Evolutionary conservation across 2,113 vertebrate genomes (phyloP), one percentile per base, ranked within the genome.

Genomic region (Numida meleagris): DNA sequence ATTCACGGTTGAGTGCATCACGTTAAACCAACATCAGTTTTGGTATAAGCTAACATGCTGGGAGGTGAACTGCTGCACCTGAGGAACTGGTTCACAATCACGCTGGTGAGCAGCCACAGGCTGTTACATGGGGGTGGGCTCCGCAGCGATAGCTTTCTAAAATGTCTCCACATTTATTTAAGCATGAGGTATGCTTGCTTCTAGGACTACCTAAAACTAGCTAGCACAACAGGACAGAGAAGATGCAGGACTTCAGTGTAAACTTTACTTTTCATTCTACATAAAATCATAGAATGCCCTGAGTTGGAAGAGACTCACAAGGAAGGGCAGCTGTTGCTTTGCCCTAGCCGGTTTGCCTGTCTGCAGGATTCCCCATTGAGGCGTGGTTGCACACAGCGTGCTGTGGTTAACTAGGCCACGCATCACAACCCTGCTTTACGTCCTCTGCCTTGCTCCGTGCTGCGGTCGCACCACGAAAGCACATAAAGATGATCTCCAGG

Each of bases 1-100:
- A 80, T 70, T 88, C 82, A 29, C 0, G 0, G 40, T 46, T 1
- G 0, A 27, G n/a, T 42, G 53, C 33, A 11, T 62, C 48, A 53
- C 14, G 8, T 71, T 51, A 71, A 38, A 61, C 48, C 62, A 68
- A 17, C 58, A 82, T 58, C 58, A 34, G 19, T 50, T 48, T 76
- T 61, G 70, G 51, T 0, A 78, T 82, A 57, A 12, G 5, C 67
- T 75, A 72, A 42, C 58, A 18, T 0, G 1, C 38, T 2, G 1
- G 33, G 48, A 61, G 77, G 68, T 23, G 77, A 77, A 51, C 33
- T 45, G 25, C 66, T 1, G 0, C 38, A 62, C 78, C 50, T 53
- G 75, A 91, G 75, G 63, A 95, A 91, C 86, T 34, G 78, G 82
- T 82, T 94, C 48, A 48, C 5, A 2, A 53, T 55, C 53, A 48